These are phyloP conservation scores for Diadromus collaris DNA, from an alignment of 2,888 invertebrate species.

Conservation along the genomic window DNA sequence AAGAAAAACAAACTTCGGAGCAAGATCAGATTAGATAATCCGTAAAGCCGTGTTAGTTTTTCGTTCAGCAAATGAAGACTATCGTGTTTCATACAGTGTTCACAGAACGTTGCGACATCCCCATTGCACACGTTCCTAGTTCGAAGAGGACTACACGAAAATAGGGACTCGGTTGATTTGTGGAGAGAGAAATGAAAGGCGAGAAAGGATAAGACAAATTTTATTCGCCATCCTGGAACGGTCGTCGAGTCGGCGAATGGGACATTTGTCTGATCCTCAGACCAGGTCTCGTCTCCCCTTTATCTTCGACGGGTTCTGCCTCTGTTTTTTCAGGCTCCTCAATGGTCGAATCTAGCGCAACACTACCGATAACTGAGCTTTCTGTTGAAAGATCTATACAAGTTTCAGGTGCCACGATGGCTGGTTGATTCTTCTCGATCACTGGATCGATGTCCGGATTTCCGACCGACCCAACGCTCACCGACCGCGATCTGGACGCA, in stretches of 20 bases:
- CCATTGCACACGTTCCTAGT: conserved; percentile 26
- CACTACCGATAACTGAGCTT: background rate
- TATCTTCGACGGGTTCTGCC: background rate
- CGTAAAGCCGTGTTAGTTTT: conserved; percentile 41
- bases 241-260: conserved; percentile 65
- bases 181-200: conserved; percentile 14
- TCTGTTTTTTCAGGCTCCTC: conserved; percentile 1
- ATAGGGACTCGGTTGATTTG: background rate
- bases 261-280: conserved; percentile 67
- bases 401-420: background rate
- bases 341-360: background rate
- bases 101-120: conserved; percentile 32
- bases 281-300: conserved; percentile 7
- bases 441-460: background rate
- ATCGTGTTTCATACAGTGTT: conserved; percentile 54
- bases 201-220: conserved; percentile 12
- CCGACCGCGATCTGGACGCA: conserved; percentile 66
- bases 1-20: conserved; percentile 30
- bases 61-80: conserved; percentile 41
- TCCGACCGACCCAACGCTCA: background rate
- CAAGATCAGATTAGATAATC: conserved; percentile 26
- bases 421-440: background rate
- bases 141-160: conserved; percentile 23
- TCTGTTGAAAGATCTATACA: background rate
- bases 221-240: conserved; percentile 42